These are phyloP conservation scores for Pipistrellus pipistrellus DNA, from an alignment of 2,797 vertebrate genomes.

Conservation along the genomic window DNA sequence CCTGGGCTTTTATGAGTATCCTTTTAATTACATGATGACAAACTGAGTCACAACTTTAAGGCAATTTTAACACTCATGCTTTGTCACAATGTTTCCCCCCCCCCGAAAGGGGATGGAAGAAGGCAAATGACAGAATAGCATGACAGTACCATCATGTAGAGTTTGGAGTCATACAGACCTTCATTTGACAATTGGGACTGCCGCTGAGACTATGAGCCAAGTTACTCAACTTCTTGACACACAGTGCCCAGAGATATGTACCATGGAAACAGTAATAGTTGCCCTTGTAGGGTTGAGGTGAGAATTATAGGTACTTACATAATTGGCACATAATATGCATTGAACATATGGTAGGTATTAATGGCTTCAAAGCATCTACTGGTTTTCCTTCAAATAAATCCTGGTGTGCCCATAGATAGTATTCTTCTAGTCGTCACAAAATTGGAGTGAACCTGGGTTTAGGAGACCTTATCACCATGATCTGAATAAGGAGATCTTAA, in stretches of 20 bases:
- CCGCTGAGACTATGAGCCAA: background rate
- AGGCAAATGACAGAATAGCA: background rate
- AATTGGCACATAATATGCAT: background rate
- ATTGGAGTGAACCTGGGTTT: background rate
- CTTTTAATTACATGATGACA: constrained; percentile 44
- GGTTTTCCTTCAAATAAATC: constrained; percentile 28
- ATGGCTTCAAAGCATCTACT: background rate
- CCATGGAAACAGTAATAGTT: background rate
- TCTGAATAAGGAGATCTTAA: background rate
- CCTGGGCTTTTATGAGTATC: background rate
- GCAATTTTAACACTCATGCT: constrained; percentile 25
- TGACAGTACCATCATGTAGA: background rate
- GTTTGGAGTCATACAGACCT: background rate
- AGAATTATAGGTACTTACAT: background rate
- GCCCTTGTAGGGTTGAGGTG: background rate
- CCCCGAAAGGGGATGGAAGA: background rate
- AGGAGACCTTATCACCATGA: background rate
- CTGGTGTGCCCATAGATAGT: background rate
- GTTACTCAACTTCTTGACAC: background rate
- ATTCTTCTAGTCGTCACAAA: constrained; percentile 13
- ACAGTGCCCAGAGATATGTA: background rate
- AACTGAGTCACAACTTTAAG: constrained; percentile 20
- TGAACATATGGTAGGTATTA: background rate
- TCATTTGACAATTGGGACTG: background rate
- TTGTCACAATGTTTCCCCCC: background rate